These are phyloP conservation scores for Drosophila triauraria DNA, from an alignment of 1,140 invertebrate genomes.

Conservation along the genomic window DNA sequence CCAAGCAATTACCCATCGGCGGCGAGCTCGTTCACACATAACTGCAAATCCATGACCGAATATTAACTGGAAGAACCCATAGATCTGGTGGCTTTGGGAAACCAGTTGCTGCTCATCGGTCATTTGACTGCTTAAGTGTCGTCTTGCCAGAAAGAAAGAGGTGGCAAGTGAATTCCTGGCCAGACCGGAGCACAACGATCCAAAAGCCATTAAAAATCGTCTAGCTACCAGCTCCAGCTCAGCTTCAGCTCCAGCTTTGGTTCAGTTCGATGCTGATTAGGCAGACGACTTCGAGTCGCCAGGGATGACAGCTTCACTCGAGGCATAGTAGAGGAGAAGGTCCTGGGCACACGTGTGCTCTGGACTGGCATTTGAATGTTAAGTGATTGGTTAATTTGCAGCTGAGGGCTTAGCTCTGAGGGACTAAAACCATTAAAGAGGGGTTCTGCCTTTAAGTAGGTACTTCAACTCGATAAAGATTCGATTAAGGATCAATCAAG, in stretches of 20 bases:
- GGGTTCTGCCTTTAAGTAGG: neutral
- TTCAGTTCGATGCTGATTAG: slow-evolving; percentile 57
- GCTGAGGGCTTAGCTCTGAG: slow-evolving; percentile 16
- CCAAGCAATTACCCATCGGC: slow-evolving; percentile 37
- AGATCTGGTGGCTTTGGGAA: slow-evolving; percentile 31
- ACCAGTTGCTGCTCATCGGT: slow-evolving; percentile 72
- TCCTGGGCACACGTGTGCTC: slow-evolving; percentile 35
- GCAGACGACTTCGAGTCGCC: slow-evolving; percentile 49
- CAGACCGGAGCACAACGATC: slow-evolving; percentile 32
- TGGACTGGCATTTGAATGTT: slow-evolving; percentile 68
- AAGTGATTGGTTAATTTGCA: slow-evolving; percentile 78
- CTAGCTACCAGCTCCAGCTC: neutral
- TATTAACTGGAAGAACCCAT: slow-evolving; percentile 56
- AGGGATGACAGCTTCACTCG: slow-evolving; percentile 45
- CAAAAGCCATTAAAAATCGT: slow-evolving; percentile 62
- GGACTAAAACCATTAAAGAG: slow-evolving; percentile 16
- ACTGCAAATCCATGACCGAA: slow-evolving; percentile 78
- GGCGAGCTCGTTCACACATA: slow-evolving; percentile 66
- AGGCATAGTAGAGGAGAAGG: neutral
- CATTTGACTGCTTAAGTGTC: slow-evolving; percentile 65
- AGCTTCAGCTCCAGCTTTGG: slow-evolving; percentile 2
- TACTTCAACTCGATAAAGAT: neutral
- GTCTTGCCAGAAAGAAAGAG: slow-evolving; percentile 31
- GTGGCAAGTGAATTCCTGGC: slow-evolving; percentile 35
- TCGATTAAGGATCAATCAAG: slow-evolving; percentile 3